Base-by-base conservation (phyloP, 2,797 vertebrate species). In the Alectoris magna region DNA sequence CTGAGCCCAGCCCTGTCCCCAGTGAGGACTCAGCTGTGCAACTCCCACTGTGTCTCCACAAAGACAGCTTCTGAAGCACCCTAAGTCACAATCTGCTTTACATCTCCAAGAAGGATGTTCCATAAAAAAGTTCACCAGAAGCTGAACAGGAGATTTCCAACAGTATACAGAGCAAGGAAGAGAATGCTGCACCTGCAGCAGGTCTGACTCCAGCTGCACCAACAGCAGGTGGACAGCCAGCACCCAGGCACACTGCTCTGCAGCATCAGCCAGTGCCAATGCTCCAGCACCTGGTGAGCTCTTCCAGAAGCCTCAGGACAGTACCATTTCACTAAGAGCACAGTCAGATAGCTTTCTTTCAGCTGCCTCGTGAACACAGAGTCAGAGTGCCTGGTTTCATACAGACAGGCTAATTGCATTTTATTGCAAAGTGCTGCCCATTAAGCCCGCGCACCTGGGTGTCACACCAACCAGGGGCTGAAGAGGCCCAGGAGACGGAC, bases 391-490 rank as follows among this genome's bases (percentile, higher is more conserved):
- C 0, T 2, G 1, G 0, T 64, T 74, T 27, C 78, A 62, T 1
- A 38, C 2, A 17, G 34, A 26, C 15, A 44, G 3, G 11, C 7
- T 56, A 70, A 76, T 1, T 53, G 29, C 14, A 17, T 51, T 83
- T 71, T 34, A 23, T 43, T 87, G 43, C 49, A 63, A 27, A 81
- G 63, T 0, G 26, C 85, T 85, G 66, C 63, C 66, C 3, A 36
- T 23, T 11, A 46, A 53, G 29, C 72, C 2, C 29, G 2, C 9
- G 7, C 5, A 9, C 31, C 10, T 11, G 67, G 62, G 3, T 22
- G 6, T 8, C 2, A 13, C 10, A n/a, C 3, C n/a, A 17, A 27
- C 2, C 0, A 1, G 2, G 26, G 16, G 3, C 15, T 18, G 23
- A 17, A 8, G 58, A 26, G 24, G 5, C 24, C 19, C 10, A 16